Base-by-base conservation (phyloP, 2,888 invertebrate species). In the Brachypterus glaber region DNA sequence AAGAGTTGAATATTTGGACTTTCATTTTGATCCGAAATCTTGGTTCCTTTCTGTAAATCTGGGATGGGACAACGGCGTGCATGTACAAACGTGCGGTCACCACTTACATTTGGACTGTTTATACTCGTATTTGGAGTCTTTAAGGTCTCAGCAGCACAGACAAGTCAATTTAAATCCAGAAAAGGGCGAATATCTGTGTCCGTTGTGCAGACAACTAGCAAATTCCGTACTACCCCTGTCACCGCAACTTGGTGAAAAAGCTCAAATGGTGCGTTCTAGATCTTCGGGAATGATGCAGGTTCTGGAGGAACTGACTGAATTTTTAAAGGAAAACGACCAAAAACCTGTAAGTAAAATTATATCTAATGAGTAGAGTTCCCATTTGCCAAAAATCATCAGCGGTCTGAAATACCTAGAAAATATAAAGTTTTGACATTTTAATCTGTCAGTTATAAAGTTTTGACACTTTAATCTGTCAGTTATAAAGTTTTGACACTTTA, bases 1-100 rank as follows among this genome's bases (percentile, higher is more conserved):
- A n/a, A 72, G 82, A 53, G 77, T 86, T 49, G 82, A 83, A 54
- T 77, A 85, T 53, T 72, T 90, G 50, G 76, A 76, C 51, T 70
- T 77, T 41, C 79, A 86, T 66, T 91, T 89, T 59, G 82, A 80
- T 58, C 71, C 77, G 77, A 75, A 78, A 54, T 85, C 85, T 1
- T 88, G 85, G 86, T 73, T 84, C 57, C 63, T 83, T 25, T 78
- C 82, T 2, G 76, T 88, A 40, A 85, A 83, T 60, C 74, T 83
- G 53, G 87, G 88, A 3, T 88, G 86, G 79, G 87, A 88, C 64
- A 88, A 89, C 46, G 95, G 95, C 36, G 88, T 95, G 35, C 85
- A 89, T 65, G 87, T 91, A 35, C 87, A 88, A 66, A 89, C 95
- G 2, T 97, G 97, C 70, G 96, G 97, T 0, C 98, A 98, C 69